Conservation (phyloP, 2,113 vertebrate species). For the Ifrita kowaldi region DNA sequence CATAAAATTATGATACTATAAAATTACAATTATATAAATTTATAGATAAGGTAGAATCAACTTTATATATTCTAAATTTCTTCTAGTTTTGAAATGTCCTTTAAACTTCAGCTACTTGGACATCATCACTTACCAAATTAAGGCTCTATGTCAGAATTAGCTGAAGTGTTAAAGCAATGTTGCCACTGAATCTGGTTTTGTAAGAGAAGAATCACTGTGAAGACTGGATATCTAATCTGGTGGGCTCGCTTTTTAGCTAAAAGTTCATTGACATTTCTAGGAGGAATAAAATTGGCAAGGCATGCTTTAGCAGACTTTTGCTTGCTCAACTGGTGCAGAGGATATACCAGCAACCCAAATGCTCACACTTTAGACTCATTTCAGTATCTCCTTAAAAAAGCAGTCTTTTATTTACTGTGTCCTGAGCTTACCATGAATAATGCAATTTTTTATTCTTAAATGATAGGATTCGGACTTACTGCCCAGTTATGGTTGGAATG, state of each 20-base stretch:
- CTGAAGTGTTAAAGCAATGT: neutral
- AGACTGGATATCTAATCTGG: neutral
- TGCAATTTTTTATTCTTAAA: neutral
- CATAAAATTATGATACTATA: neutral
- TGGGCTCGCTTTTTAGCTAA: neutral
- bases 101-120: neutral
- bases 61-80: neutral
- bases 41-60: neutral
- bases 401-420: neutral
- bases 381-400: neutral
- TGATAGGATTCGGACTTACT: neutral
- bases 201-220: neutral
- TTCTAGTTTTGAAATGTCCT: neutral
- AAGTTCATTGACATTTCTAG: neutral
- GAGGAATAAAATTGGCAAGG: conserved; percentile 16
- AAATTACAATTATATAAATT: neutral
- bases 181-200: neutral
- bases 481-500: neutral
- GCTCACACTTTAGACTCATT: neutral
- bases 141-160: neutral
- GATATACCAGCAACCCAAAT: neutral
- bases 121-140: neutral
- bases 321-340: neutral
- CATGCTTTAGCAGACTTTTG: neutral
- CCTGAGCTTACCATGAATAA: neutral